Percentiles rank a stretch among this genome's conserved stretches.
These are phyloP conservation scores for Andricus curvator DNA, from an alignment of 2,888 invertebrate species.

Conservation along the genomic window DNA sequence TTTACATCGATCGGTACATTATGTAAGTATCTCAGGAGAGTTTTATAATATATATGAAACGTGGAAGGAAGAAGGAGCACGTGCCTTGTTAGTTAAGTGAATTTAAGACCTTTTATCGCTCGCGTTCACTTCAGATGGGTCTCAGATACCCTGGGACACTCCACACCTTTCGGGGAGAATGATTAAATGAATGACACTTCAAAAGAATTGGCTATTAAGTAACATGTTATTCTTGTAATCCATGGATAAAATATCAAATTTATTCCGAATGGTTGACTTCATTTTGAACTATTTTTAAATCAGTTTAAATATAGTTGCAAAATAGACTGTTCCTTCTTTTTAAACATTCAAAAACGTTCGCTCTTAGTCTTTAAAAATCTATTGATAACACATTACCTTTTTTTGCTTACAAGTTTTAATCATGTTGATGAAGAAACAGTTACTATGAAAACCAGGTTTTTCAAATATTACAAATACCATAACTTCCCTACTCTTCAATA, in stretches of 20 bases:
- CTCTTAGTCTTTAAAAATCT: too few relatives aligned
- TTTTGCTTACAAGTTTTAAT: too few relatives aligned
- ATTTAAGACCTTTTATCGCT: slow-evolving; percentile 16
- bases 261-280: neutral
- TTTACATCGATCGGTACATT: slow-evolving; percentile 10
- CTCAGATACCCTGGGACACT: slow-evolving; percentile 12
- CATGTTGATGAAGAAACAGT: too few relatives aligned
- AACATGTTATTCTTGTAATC: neutral
- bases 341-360: too few relatives aligned
- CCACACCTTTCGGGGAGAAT: slow-evolving; percentile 11
- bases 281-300: neutral
- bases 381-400: too few relatives aligned
- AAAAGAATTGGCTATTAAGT: neutral
- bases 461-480: too few relatives aligned
- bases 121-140: slow-evolving; percentile 19
- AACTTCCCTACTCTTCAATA: too few relatives aligned
- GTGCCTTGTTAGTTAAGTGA: neutral
- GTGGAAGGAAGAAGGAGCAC: slow-evolving; percentile 21
- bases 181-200: neutral
- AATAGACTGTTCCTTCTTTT: too few relatives aligned
- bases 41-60: neutral
- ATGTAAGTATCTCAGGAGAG: slow-evolving; percentile 6
- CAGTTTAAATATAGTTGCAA: too few relatives aligned
- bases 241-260: neutral
- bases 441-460: too few relatives aligned